phyloP scores from a whole-genome alignment of 2,888 invertebrate genomes.

The Eurytoma californica region DNA sequence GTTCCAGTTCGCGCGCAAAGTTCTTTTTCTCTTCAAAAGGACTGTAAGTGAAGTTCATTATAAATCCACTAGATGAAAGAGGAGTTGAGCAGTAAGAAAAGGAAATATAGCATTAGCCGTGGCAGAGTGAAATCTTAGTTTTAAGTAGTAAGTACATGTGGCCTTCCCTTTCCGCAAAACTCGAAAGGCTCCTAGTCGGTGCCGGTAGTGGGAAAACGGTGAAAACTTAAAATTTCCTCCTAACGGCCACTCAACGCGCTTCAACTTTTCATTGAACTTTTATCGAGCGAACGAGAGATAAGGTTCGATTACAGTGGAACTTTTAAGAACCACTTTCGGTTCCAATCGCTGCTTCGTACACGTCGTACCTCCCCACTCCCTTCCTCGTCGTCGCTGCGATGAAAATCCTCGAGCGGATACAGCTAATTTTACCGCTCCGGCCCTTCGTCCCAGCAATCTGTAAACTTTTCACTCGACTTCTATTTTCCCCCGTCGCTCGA shows the following conservation, averaged over 20 bases:
- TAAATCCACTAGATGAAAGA: constrained; percentile 34
- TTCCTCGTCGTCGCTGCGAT: constrained; percentile 10
- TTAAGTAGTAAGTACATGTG: constrained; percentile 54
- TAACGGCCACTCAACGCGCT: constrained; percentile 57
- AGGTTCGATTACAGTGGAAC: constrained; percentile 54
- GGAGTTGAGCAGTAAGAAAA: background rate
- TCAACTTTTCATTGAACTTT: constrained; percentile 58
- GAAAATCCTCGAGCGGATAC: constrained; percentile 50
- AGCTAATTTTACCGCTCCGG: constrained; percentile 52
- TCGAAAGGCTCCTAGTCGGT: constrained; percentile 21
- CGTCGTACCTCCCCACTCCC: constrained; percentile 12
- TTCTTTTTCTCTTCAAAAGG: constrained; percentile 14
- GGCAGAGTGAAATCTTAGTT: constrained; percentile 43
- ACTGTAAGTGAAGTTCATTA: constrained; percentile 47
- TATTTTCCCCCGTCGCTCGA: constrained; percentile 24
- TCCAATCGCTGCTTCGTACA: constrained; percentile 51
- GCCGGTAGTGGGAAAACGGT: constrained; percentile 36
- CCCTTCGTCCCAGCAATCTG: constrained; percentile 45
- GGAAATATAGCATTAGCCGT: constrained; percentile 37
- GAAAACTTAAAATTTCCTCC: constrained; percentile 52
- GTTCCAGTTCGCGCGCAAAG: background rate
- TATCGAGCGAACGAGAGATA: constrained; percentile 42
- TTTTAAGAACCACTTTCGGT: constrained; percentile 56
- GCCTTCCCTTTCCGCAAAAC: constrained; percentile 18
- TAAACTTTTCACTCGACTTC: constrained; percentile 53